Evolutionary conservation across 2,113 vertebrate genomes (phyloP).

Genomic region (Dicentrarchus labrax): DNA sequence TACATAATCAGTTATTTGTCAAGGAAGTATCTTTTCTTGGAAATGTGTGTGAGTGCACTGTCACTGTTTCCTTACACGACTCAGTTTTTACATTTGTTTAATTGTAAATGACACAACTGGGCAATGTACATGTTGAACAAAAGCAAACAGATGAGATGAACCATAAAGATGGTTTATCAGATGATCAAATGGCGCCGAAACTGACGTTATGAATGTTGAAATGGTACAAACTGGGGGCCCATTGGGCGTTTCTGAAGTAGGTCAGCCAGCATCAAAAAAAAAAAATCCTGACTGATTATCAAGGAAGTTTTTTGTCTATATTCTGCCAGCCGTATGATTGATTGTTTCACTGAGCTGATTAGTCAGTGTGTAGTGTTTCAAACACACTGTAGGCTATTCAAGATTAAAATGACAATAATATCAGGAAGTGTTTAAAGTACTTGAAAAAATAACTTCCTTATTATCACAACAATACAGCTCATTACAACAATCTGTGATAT

Average conservation of each 20-base stretch:
- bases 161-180: not conserved
- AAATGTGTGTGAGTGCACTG: accelerated
- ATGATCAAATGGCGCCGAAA: not conserved
- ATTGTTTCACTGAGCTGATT: not conserved
- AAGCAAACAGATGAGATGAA: not conserved
- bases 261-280: not conserved
- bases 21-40: not conserved
- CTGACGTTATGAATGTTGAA: not conserved
- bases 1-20: not conserved
- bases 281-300: not conserved
- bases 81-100: not conserved
- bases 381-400: not conserved
- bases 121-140: not conserved
- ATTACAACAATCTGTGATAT: no score
- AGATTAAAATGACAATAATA: not conserved
- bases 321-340: not conserved
- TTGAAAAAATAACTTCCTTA: not conserved
- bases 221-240: not conserved
- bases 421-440: not conserved
- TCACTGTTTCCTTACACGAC: not conserved
- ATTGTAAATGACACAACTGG: not conserved
- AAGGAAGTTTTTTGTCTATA: not conserved
- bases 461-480: not conserved
- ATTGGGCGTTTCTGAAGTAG: not conserved
- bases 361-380: not conserved